Evolutionary conservation across 2,888 invertebrate genomes (phyloP), one percentile per base, ranked within the genome.

Genomic region (Chrysomela aeneicollis): DNA sequence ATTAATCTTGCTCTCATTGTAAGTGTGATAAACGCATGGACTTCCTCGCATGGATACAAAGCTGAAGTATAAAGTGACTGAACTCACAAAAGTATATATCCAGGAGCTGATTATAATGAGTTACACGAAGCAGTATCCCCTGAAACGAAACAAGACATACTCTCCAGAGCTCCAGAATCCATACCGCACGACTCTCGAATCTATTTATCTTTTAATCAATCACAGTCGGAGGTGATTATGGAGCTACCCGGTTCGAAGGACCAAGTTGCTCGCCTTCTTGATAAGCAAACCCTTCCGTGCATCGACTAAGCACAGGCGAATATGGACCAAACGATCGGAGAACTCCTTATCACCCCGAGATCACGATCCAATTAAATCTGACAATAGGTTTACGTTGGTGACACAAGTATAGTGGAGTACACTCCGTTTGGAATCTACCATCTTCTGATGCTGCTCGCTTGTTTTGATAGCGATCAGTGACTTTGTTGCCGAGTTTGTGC

Each of bases 351-450:
- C 82, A 75, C 68, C 61, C 69, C 76, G 73, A 79, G 82, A 84
- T 84, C 84, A 82, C 83, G 79, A 83, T 83, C 83, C 84, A 83
- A 84, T 84, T 83, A 84, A 84, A 82, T 83, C 82, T 82, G 83
- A 84, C 83, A 84, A 83, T 84, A 77, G 82, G 81, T 82, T 82
- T 81, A 82, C 79, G 77, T 79, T 74, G 79, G 80, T 81, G 82
- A 82, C 82, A 82, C 81, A 79, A 82, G 78, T 80, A n/a, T n/a
- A 66, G 72, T 70, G 72, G 69, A 74, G 76, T 76, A 74, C 73
- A 76, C 74, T 78, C 76, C 67, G 68, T 60, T 64, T 49, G 66
- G 69, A 67, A 69, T 72, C 62, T 57, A 52, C 46, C 49, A 53
- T 67, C 52, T 64, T 63, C 52, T 46, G 59, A 5, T 6, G 6